Evolutionary conservation across 2,888 invertebrate species (phyloP).

Genomic region (Horisme vitalbata): DNA sequence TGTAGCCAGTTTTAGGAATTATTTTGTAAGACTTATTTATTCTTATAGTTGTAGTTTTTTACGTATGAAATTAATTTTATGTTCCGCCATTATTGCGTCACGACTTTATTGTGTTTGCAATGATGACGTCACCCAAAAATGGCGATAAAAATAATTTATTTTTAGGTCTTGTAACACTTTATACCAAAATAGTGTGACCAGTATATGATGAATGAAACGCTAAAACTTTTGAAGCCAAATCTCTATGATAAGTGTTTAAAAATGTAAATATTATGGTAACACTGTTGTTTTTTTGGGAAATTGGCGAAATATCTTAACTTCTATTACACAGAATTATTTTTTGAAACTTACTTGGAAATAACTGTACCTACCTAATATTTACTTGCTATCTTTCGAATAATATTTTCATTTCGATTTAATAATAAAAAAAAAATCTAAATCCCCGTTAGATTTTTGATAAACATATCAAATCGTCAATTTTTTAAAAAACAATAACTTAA

Average conservation of each 20-base stretch:
- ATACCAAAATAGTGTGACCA: conserved; percentile 73
- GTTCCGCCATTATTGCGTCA: conserved; percentile 7
- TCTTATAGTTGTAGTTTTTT: conserved; percentile 21
- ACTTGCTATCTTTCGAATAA: no score
- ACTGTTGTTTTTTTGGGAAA: conserved; percentile 19
- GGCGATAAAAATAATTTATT: conserved; percentile 20
- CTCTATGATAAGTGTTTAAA: conserved; percentile 33
- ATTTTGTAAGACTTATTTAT: conserved; percentile 33
- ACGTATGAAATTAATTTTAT: conserved; percentile 7
- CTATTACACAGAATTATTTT: neutral
- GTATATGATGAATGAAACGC: conserved; percentile 37
- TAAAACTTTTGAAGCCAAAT: conserved; percentile 52
- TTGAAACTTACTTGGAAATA: neutral
- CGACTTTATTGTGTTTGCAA: neutral
- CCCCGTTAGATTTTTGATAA: no score
- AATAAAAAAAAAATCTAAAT: no score
- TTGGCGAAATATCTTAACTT: conserved; percentile 1
- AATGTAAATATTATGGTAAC: conserved; percentile 32
- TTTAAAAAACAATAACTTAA: neutral
- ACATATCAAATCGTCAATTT: no score
- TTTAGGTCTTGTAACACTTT: conserved; percentile 39
- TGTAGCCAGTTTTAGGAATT: conserved; percentile 61
- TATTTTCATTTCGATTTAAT: no score
- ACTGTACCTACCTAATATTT: no score
- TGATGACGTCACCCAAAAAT: conserved; percentile 12